Percentiles rank a stretch among this genome's conserved stretches.
These are phyloP conservation scores for Cuculus canorus DNA, from an alignment of 2,797 vertebrate species.

Conservation along the genomic window DNA sequence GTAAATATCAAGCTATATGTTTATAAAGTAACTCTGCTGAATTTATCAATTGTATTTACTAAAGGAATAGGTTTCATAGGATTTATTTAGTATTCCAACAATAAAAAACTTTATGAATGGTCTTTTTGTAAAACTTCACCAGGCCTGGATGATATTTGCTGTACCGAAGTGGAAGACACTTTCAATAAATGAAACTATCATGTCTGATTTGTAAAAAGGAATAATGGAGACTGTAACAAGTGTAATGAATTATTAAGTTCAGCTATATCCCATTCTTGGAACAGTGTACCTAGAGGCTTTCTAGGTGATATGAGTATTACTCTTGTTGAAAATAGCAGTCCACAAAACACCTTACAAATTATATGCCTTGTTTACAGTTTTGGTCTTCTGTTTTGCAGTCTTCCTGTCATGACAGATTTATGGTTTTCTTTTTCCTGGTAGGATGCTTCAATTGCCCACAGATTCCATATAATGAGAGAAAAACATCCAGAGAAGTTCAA, in stretches of 20 bases:
- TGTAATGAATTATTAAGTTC: neutral
- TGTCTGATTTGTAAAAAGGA: neutral
- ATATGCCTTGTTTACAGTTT: neutral
- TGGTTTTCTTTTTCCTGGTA: constrained; percentile 58
- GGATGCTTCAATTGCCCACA: constrained; percentile 92
- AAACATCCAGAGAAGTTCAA: constrained; percentile 93
- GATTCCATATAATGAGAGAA: constrained; percentile 93
- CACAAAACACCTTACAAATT: neutral
- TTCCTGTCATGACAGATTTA: neutral
- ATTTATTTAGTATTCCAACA: neutral
- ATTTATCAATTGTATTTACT: neutral
- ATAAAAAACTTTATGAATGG: neutral
- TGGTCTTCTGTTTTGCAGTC: neutral
- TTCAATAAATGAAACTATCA: neutral
- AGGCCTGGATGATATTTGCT: neutral
- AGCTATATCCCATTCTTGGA: neutral
- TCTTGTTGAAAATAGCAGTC: neutral
- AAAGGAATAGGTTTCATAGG: neutral
- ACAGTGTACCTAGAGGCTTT: neutral
- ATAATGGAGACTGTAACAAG: neutral
- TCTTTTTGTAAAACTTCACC: neutral
- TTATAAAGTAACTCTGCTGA: neutral
- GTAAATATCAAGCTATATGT: neutral
- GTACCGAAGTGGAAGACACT: neutral
- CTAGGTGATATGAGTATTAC: neutral